Evolutionary conservation across 2,113 vertebrate species (phyloP), one percentile per base, ranked within the genome.

Genomic region (Oryzias curvinotus): DNA sequence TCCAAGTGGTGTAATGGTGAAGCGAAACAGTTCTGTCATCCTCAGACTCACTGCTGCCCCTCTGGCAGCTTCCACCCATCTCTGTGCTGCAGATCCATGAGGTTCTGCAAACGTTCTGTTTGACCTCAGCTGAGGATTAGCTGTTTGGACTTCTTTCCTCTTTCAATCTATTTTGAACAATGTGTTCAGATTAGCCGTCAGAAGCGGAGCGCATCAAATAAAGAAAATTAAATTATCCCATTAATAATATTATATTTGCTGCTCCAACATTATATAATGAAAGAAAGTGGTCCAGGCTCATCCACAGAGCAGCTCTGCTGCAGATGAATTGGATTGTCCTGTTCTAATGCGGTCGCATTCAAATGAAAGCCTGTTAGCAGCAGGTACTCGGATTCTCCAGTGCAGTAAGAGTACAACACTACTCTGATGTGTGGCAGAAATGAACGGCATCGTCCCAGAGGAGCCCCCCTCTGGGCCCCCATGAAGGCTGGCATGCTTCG

Each of bases 181-280:
- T 78, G 70, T 68, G 52, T 88, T 59, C 84, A 90, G 90, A 92
- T 92, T 91, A 90, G 90, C 88, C 70, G 65, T 61, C 77, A 65
- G 73, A 86, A 77, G 81, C 85, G 70, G 75, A 71, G 70, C 65
- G 85, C 85, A 89, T 88, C 85, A 91, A 90, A 88, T 88, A 85
- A 88, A 90, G 82, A 88, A 86, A 89, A 89, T 88, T 81, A 89
- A 87, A 90, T 91, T 87, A 91, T 89, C 89, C 85, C 89, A 89
- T 90, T 89, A 88, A 78, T 82, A 82, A 90, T 90, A 91, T 90
- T 89, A 90, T 89, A 76, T 78, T 84, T 78, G 64, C 66, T 59
- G 44, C 68, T 74, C 45, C 71, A 71, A 73, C 86, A 85, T 91
- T 87, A 89, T 75, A 78, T 88, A 90, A 91, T 85, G 81, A 84